These are phyloP conservation scores for Lampris incognitus DNA, from an alignment of 2,113 vertebrate species.

Conservation along the genomic window DNA sequence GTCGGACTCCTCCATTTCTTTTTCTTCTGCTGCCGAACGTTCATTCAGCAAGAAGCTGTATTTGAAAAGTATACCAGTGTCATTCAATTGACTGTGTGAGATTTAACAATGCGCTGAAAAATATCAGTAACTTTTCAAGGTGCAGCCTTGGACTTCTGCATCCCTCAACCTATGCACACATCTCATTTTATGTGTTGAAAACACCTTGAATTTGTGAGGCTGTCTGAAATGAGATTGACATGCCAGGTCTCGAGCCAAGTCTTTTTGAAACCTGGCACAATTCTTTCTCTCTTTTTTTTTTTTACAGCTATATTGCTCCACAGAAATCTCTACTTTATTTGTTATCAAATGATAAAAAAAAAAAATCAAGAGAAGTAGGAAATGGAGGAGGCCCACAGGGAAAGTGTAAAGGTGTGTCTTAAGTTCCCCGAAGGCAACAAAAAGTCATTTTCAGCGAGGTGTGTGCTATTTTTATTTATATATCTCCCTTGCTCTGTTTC, in stretches of 20 bases:
- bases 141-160: conserved; percentile 66
- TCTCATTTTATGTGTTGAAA: conserved; percentile 55
- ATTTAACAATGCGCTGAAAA: conserved; percentile 54
- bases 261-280: conserved; percentile 69
- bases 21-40: conserved; percentile 40
- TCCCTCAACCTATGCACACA: conserved; percentile 53
- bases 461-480: conserved; percentile 86
- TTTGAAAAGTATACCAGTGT: conserved; percentile 44
- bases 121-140: conserved; percentile 69
- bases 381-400: conserved; percentile 72
- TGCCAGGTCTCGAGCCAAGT: conserved; percentile 69
- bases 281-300: conserved; percentile 54
- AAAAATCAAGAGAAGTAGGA: conserved; percentile 69
- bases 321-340: conserved; percentile 77
- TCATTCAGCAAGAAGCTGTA: conserved; percentile 19
- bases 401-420: conserved; percentile 80
- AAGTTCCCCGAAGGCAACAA: conserved; percentile 81
- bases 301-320: conserved; percentile 68
- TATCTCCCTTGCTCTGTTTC: conserved; percentile 82
- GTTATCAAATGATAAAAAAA: conserved; percentile 81
- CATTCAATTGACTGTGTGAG: conserved; percentile 37
- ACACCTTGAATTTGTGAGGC: conserved; percentile 76
- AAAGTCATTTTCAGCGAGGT: conserved; percentile 84
- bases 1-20: conserved; percentile 40
- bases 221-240: conserved; percentile 83